Evolutionary conservation across 2,113 vertebrate genomes (phyloP).

Genomic region (Podarcis muralis): DNA sequence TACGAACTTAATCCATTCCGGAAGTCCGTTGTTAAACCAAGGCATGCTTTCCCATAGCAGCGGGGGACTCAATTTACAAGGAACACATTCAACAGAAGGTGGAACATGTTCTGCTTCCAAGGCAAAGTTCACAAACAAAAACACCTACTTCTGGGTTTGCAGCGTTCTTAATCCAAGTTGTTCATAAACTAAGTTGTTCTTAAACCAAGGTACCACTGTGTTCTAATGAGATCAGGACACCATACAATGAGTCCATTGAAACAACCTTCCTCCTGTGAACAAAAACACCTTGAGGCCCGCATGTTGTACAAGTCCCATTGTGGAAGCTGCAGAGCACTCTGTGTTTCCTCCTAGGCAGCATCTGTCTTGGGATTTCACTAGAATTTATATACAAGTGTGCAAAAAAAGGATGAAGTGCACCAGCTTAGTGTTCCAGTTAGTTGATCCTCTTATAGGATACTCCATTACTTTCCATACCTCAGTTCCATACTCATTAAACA

Average conservation of each 20-base stretch:
- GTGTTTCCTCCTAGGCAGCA: not conserved
- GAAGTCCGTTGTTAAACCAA: no score
- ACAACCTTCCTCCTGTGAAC: not conserved
- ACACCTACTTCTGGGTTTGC: no score
- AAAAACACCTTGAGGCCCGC: not conserved
- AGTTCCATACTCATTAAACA: not conserved
- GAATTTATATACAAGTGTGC: fast-evolving
- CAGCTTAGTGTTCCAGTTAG: not conserved
- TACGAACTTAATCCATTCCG: no score
- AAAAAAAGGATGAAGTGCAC: not conserved
- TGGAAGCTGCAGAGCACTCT: not conserved
- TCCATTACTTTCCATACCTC: not conserved
- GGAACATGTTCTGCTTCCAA: no score
- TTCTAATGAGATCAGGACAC: not conserved
- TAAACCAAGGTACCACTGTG: no score
- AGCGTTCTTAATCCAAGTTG: no score
- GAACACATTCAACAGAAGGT: no score
- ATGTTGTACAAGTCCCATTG: not conserved
- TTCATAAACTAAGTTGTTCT: no score
- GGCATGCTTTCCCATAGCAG: no score
- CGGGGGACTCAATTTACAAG: no score
- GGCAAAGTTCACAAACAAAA: no score
- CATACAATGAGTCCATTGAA: not conserved
- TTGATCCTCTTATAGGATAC: not conserved
- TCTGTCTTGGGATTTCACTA: not conserved